Base-by-base conservation (phyloP, 2,113 vertebrate species). In the Chitala chitala region DNA sequence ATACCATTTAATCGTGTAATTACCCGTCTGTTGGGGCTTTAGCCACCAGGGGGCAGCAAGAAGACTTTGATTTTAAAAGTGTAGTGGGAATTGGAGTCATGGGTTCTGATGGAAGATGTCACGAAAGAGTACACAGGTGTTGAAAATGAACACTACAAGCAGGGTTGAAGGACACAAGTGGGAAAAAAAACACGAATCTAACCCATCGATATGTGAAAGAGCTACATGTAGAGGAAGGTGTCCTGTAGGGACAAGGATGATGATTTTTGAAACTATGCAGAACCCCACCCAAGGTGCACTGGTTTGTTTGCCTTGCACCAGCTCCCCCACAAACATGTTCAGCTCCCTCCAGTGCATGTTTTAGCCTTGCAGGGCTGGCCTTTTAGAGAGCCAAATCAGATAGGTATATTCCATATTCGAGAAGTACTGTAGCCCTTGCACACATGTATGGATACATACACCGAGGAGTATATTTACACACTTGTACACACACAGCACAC, bases 41-140 rank as follows among this genome's bases (percentile, higher is more conserved):
- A 77, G 79, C 83, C 65, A 75, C 59, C 71, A 75, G 79, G 64
- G 83, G 84, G 83, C 77, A 76, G 78, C 79, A 63, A 76, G 78
- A 78, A 74, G 76, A 74, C 22, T 73, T 71, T 81, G 75, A 75
- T 79, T 77, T n/a, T 81, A 78, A 78, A 70, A 79, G 48, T 63
- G 64, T 71, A 40, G 72, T 75, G 63, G 71, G 79, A 64, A 73
- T 77, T 17, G 63, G 72, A 76, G 79, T 59, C 53, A 74, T 72
- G 84, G 79, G 77, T 15, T 79, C 82, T 80, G 79, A 71, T 51
- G 59, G 74, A 74, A 38, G 55, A 51, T 13, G 12, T 55, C 8
- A 56, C 33, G 48, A 66, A 53, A 58, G 44, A 71, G 68, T 65
- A 36, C 44, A 71, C 40, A 71, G 48, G 61, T 73, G 58, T 63